Base-by-base conservation (phyloP, 2,797 vertebrate species). In the Balearica regulorum region DNA sequence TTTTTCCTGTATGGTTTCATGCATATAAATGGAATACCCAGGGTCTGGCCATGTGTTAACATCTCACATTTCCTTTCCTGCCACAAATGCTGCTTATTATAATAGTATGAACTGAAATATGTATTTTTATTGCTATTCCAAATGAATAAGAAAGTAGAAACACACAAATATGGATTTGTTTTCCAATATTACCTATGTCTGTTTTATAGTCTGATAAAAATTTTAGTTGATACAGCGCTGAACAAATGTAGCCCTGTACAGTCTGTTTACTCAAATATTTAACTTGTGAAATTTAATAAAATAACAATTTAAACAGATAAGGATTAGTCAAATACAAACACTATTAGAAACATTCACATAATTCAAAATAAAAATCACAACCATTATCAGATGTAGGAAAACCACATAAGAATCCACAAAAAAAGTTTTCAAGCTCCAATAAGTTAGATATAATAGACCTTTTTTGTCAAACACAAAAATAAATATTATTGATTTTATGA, bases 401-500 rank as follows among this genome's bases (percentile, higher is more conserved):
- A 88, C 79, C 75, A 78, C 87, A 91, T 58, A 92, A 96, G 90
- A 96, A 95, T 93, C 79, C 68, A 91, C 96, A 54, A 91, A 91
- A 94, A 95, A 91, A 69, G 24, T 95, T 97, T 96, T 96, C 73
- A 94, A 85, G 85, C 65, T 96, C 89, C 91, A 97, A 95, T 97
- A 96, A 91, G 77, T 95, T 94, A 97, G 90, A 69, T 97, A 95
- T 95, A 98, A 97, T 97, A 96, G 90, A 65, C 72, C 91, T 93
- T 93, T 97, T 92, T 96, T 94, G 94, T 97, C 91, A 97, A 97
- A 95, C 62, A 97, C 86, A 97, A 98, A 98, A 98, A 98, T 98
- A 98, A 98, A 98, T 98, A 98, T 96, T 98, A 98, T 98, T 98
- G 98, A 98, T 98, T 98, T 98, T 98, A 97, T 98, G 98, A 98